These are phyloP conservation scores for Nothoprocta pentlandii DNA, from an alignment of 2,113 vertebrate species.

Conservation along the genomic window DNA sequence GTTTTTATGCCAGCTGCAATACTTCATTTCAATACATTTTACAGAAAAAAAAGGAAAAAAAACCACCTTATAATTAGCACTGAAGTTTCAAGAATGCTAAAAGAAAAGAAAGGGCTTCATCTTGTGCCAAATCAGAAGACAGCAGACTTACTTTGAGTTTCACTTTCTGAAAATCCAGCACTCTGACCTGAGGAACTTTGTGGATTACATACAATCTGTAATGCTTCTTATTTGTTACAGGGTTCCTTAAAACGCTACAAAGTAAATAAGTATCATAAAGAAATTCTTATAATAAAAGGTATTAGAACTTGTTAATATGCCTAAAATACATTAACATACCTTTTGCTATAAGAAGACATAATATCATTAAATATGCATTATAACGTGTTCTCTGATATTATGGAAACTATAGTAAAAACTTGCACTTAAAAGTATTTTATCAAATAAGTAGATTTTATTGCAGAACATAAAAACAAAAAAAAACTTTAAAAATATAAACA, in stretches of 20 bases:
- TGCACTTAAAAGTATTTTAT: neutral
- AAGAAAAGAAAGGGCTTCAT: neutral
- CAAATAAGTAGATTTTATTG: neutral
- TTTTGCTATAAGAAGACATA: neutral
- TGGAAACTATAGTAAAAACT: neutral
- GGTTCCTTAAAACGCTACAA: conserved; percentile 92
- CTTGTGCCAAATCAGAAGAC: neutral
- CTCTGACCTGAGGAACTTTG: conserved; percentile 95
- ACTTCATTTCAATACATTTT: neutral
- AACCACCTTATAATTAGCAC: neutral
- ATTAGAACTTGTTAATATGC: neutral
- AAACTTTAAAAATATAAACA: neutral
- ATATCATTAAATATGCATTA: neutral
- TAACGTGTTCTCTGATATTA: neutral
- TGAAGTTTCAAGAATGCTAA: neutral
- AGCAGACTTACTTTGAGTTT: conserved; percentile 89
- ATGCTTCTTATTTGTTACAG: conserved; percentile 98
- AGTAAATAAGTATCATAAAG: conserved; percentile 17
- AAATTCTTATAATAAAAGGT: neutral
- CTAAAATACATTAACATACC: neutral
- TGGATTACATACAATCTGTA: conserved; percentile 96
- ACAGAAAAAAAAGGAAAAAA: neutral
- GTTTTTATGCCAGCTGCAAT: neutral
- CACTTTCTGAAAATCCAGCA: conserved; percentile 98
- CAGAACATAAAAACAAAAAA: neutral